A percentile compares a stretch with the other conserved stretches of the same genome.
These are phyloP conservation scores for Drosophila sp. DNA, from an alignment of 1,140 invertebrate genomes.

Conservation along the genomic window DNA sequence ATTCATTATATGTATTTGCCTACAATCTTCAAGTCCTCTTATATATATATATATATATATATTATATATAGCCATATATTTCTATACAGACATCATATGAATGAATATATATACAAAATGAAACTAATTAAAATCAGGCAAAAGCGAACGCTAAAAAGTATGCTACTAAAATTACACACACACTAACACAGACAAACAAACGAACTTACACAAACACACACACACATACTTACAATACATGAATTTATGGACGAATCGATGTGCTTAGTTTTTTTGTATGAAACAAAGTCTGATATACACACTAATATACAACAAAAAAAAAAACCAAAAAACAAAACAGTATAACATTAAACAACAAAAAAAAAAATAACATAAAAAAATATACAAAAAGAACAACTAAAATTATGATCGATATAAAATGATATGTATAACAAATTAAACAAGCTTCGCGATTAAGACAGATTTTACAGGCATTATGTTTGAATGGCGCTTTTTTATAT, in stretches of 20 bases:
- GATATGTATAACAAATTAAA: constrained; percentile 47
- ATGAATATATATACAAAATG: constrained; percentile 20
- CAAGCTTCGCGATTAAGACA: constrained; percentile 60
- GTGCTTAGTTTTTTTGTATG: constrained; percentile 78
- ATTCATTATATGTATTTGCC: constrained; percentile 54
- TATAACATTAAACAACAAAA: constrained; percentile 53
- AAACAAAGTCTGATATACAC: constrained; percentile 81
- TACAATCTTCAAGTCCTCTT: constrained; percentile 68
- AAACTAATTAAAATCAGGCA: constrained; percentile 20
- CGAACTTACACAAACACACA: constrained; percentile 25
- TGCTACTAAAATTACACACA: constrained; percentile 12
- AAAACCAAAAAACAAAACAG: constrained; percentile 66
- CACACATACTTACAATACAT: constrained; percentile 62
- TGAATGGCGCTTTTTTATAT: constrained; percentile 40
- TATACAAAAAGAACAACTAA: constrained; percentile 50
- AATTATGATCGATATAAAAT: constrained; percentile 34
- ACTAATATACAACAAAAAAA: constrained; percentile 77
- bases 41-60: constrained; percentile 35
- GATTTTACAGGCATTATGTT: constrained; percentile 53
- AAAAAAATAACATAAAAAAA: constrained; percentile 72
- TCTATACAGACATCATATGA: constrained; percentile 26
- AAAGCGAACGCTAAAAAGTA: constrained; percentile 13
- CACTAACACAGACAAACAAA: constrained; percentile 8
- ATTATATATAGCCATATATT: constrained; percentile 33
- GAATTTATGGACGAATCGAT: constrained; percentile 80